Percentiles rank a stretch among this genome's conserved stretches.
Evolutionary conservation across 2,113 vertebrate species (phyloP).

Genomic region (Trichechus manatus): DNA sequence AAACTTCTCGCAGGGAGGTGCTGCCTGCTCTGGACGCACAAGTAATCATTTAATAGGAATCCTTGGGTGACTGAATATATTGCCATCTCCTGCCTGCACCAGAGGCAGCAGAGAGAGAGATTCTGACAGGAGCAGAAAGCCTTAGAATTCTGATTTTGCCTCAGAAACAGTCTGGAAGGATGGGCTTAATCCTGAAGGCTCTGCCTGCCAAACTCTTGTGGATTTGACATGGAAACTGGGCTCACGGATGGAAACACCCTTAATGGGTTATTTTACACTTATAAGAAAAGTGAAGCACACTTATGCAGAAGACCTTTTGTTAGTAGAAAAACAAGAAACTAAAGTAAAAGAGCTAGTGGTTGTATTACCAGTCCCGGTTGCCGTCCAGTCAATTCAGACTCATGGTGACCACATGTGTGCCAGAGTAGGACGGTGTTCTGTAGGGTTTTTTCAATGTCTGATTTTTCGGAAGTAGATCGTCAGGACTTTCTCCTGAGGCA

Average conservation of each 20-base stretch:
- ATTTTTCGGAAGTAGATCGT: no score
- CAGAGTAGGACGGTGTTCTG: no score
- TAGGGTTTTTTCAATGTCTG: no score
- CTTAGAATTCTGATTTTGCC: conserved; percentile 58
- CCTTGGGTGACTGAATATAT: conserved; percentile 43
- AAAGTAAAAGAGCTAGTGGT: background rate
- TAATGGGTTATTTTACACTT: no score
- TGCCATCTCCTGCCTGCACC: conserved; percentile 58
- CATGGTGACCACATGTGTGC: background rate
- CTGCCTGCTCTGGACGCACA: background rate
- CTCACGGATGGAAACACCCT: background rate
- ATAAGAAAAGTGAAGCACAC: no score
- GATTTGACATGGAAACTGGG: background rate
- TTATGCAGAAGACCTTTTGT: rapidly evolving
- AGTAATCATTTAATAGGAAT: conserved; percentile 69
- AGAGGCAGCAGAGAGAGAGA: conserved; percentile 9
- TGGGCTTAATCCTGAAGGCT: background rate
- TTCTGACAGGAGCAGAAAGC: conserved; percentile 37
- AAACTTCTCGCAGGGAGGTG: conserved; percentile 8
- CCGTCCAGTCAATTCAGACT: background rate
- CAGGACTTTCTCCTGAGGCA: no score
- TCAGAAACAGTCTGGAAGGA: conserved; percentile 20
- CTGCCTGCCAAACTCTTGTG: background rate
- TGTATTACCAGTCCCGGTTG: background rate
- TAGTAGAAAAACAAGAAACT: background rate